Evolutionary conservation across 1,140 invertebrate species (phyloP), one percentile per base, ranked within the genome.

Genomic region (Drosophila pruinosa): DNA sequence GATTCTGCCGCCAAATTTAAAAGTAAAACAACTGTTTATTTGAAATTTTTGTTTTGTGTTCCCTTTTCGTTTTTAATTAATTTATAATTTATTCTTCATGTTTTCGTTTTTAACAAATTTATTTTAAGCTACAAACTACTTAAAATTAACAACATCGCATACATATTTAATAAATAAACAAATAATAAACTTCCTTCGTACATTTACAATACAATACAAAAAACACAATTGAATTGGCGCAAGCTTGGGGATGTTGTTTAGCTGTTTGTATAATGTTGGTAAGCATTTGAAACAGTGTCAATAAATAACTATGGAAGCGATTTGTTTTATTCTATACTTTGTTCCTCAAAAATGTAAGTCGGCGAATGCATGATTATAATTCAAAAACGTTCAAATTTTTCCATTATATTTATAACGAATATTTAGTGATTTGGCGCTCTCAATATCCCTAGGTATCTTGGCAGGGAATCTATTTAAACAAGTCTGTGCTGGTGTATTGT

Each of bases 71-170:
- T 61, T 80, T 76, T 68, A 77, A 75, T 72, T 67, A 38, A 72
- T 64, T 78, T 67, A 72, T 63, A 61, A 47, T 72, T 61, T 58
- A 56, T 67, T 54, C 15, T 12, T 47, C 21, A 31, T 50, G 26
- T 28, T 50, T 45, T 22, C 15, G 17, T 43, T 65, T 67, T 79
- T 85, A 85, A 85, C 80, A 85, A 85, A 85, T 85, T 85, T 75
- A 36, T 48, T 68, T 67, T 48, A 67, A 59, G 47, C 75, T 85
- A 85, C 68, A 76, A 75, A 79, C 80, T 85, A 85, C 80, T 85
- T 85, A 85, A 63, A 85, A 73, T 76, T 85, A 85, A 73, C 80
- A 85, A 85, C 80, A 85, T 85, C 76, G 80, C 80, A 85, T 68
- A 79, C 72, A 75, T 72, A 53, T 62, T 65, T 56, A 75, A 78